phyloP scores from a whole-genome alignment of 2,113 vertebrate species.

The Colistium nudipinnis region DNA sequence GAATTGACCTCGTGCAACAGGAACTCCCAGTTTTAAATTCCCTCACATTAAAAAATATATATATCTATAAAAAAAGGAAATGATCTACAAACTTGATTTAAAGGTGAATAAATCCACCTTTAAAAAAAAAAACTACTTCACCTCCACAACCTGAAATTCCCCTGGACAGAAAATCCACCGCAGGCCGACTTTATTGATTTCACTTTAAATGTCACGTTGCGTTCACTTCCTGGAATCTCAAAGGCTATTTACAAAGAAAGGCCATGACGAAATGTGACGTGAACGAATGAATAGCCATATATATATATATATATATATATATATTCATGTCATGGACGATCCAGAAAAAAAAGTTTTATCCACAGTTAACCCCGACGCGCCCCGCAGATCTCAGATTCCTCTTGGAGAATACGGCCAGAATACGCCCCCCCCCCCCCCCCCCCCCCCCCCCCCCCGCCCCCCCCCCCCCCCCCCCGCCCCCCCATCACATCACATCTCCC shows the following conservation, averaged over 20 bases:
- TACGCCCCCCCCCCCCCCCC: constrained; percentile 30
- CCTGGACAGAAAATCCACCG: too few species aligned
- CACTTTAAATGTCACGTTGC: background rate
- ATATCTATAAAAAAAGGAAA: too few species aligned
- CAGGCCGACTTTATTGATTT: background rate
- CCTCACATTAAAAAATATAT: too few species aligned
- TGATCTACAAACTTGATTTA: background rate
- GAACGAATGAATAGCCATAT: too few species aligned
- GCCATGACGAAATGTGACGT: background rate
- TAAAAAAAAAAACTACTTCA: background rate
- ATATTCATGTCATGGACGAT: too few species aligned
- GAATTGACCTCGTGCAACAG: background rate
- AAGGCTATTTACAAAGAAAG: background rate
- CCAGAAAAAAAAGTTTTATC: constrained; percentile 6
- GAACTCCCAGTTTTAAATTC: background rate
- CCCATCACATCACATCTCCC: constrained; percentile 41
- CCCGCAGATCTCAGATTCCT: constrained; percentile 31
- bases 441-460: too few species aligned
- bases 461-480: constrained; percentile 36
- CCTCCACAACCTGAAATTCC: constrained; percentile 12
- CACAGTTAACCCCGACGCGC: constrained; percentile 43
- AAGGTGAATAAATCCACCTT: background rate
- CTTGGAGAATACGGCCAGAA: constrained; percentile 51
- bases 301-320: too few species aligned
- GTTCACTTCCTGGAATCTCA: background rate